These are phyloP conservation scores for Mormyrus hasselquistii DNA, from an alignment of 2,797 vertebrate species.

Conservation along the genomic window DNA sequence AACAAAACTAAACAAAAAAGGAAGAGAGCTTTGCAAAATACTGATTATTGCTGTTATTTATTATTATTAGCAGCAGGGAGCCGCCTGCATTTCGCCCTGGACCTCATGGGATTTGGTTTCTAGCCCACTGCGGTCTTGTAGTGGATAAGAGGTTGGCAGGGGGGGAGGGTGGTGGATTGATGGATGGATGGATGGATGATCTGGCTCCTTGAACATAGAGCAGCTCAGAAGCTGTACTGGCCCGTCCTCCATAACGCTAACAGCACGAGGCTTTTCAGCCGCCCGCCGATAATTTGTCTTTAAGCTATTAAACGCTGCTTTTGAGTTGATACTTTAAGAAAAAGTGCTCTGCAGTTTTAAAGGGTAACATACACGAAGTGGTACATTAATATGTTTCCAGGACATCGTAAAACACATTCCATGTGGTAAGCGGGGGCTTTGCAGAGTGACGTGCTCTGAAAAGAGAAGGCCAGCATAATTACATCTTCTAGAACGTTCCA, in stretches of 20 bases:
- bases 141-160: not conserved
- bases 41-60: not conserved
- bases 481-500: constrained; percentile 36
- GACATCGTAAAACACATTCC: constrained; percentile 17
- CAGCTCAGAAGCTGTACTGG: not conserved
- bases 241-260: not conserved
- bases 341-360: not conserved
- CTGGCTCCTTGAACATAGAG: not conserved
- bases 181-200: too few relatives aligned
- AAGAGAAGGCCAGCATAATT: constrained; percentile 31
- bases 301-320: not conserved
- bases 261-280: not conserved
- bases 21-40: not conserved
- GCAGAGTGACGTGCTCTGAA: constrained; percentile 3
- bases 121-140: not conserved
- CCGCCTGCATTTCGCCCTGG: not conserved
- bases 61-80: not conserved
- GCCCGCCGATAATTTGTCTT: not conserved
- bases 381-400: constrained; percentile 17
- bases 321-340: not conserved
- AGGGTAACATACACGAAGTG: not conserved
- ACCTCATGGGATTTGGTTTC: not conserved
- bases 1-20: not conserved
- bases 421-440: not conserved
- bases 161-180: too few relatives aligned